Evolutionary conservation across 2,797 vertebrate species (phyloP).

Genomic region (Nyctibius grandis): DNA sequence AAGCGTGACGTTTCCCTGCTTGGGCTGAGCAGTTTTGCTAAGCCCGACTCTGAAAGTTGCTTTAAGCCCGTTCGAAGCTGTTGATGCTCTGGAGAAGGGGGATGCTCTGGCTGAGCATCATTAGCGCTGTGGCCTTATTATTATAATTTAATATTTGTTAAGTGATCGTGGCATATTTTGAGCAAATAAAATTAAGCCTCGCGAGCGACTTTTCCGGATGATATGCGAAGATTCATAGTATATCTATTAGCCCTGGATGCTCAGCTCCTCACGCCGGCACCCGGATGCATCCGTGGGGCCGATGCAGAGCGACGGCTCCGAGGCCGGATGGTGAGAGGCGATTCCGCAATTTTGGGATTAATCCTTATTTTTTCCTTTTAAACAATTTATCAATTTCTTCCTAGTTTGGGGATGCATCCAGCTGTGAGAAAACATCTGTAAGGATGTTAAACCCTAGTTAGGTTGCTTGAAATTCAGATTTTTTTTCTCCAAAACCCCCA

Average conservation of each 20-base stretch:
- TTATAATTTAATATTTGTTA: neutral
- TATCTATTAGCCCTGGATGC: neutral
- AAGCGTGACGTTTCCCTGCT: accelerated
- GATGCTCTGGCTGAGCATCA: neutral
- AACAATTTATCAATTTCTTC: neutral
- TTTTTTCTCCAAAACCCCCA: neutral
- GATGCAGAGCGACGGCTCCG: neutral
- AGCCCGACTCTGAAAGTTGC: neutral
- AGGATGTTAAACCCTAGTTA: neutral
- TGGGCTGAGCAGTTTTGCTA: neutral
- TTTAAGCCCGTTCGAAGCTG: neutral
- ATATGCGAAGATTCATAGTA: accelerated
- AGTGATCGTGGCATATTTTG: neutral
- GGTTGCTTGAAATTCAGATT: neutral
- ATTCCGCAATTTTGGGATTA: neutral
- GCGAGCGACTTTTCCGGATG: accelerated
- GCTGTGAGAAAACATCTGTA: neutral
- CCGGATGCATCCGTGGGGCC: accelerated
- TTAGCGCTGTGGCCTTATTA: neutral
- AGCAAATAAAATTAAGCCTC: neutral
- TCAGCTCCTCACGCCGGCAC: accelerated
- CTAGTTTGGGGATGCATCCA: neutral
- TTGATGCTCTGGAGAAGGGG: neutral
- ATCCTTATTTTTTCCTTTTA: neutral
- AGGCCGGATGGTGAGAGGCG: neutral